Conservation (phyloP, 2,797 vertebrate genomes). For the Manis javanica region DNA sequence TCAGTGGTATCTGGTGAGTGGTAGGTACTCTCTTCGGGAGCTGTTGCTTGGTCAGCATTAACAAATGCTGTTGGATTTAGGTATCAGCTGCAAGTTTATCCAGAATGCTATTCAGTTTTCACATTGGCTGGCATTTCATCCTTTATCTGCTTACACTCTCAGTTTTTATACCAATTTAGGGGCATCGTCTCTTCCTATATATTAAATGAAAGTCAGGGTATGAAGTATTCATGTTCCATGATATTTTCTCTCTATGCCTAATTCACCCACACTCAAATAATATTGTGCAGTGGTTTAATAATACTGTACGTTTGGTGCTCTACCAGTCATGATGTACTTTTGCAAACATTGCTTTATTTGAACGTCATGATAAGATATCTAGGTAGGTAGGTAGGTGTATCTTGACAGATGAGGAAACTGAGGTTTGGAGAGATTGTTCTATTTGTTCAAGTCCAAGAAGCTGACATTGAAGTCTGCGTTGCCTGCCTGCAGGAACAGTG, state of each 20-base stretch:
- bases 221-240: neutral
- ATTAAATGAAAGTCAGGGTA: neutral
- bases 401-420: neutral
- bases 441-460: neutral
- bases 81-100: neutral
- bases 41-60: neutral
- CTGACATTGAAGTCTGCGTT: neutral
- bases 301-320: neutral
- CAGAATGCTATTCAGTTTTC: neutral
- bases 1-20: neutral
- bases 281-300: neutral
- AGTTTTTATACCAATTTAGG: neutral
- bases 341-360: neutral
- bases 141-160: neutral
- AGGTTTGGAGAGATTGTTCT: constrained; percentile 2
- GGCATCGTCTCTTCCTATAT: neutral
- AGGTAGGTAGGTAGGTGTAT: neutral
- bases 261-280: neutral
- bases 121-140: neutral
- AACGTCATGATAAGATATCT: neutral
- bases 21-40: neutral
- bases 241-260: neutral
- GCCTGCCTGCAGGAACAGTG: neutral
- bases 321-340: neutral
- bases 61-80: neutral